These are phyloP conservation scores for Drosophila bipectinata DNA, from an alignment of 1,140 invertebrate genomes.

Conservation along the genomic window DNA sequence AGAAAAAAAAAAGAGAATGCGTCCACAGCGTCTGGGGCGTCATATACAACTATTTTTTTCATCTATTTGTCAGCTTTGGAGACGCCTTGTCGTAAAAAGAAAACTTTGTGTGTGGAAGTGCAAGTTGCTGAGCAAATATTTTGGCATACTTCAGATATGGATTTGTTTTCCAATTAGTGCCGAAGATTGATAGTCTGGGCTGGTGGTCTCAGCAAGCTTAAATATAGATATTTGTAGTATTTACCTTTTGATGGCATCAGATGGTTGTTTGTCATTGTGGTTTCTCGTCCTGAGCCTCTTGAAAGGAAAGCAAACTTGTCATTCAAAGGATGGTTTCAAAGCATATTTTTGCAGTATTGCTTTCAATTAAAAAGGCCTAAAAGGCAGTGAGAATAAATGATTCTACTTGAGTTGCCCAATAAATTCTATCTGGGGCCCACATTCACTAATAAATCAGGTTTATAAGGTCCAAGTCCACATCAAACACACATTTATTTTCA, in stretches of 20 bases:
- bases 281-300: background rate
- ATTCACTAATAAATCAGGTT: constrained; percentile 19
- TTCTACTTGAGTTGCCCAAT: background rate
- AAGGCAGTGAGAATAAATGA: background rate
- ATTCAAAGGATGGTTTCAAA: background rate
- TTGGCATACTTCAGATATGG: background rate
- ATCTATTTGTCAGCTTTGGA: constrained; percentile 31
- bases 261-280: background rate
- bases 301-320: background rate
- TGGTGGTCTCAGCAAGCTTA: background rate
- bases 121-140: constrained; percentile 5
- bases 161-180: constrained; percentile 45
- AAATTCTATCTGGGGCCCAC: background rate
- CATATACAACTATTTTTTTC: constrained; percentile 35
- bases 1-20: constrained; percentile 9
- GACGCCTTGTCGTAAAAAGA: constrained; percentile 34
- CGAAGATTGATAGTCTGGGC: constrained; percentile 29
- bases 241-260: background rate
- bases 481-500: constrained; percentile 9
- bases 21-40: constrained; percentile 6
- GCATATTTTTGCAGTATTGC: no score
- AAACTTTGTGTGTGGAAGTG: constrained; percentile 32
- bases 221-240: background rate
- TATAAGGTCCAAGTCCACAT: constrained; percentile 15
- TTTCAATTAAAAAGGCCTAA: no score